Conservation (phyloP, 2,113 vertebrate species). For the Mugil cephalus region DNA sequence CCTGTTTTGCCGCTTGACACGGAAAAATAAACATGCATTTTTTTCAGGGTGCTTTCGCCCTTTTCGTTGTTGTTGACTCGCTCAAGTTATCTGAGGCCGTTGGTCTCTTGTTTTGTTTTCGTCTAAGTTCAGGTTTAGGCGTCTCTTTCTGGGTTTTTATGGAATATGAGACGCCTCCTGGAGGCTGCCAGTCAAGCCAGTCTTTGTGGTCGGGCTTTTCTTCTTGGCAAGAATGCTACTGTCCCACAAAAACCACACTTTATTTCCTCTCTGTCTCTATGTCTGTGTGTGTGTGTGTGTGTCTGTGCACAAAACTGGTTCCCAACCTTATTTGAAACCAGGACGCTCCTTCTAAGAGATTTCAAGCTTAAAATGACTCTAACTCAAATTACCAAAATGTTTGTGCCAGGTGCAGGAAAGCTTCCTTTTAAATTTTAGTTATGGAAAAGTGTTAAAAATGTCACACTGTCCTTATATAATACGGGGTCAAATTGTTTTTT, state of each 20-base stretch:
- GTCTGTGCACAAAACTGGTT: neutral
- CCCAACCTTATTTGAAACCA: conserved; percentile 6
- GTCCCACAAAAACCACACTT: conserved; percentile 38
- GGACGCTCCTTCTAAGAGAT: neutral
- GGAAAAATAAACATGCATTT: neutral
- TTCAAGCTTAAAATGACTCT: no score
- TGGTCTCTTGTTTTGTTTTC: neutral
- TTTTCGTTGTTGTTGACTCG: neutral
- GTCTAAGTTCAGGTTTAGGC: conserved; percentile 4
- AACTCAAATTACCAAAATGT: no score
- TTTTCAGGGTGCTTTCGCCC: neutral
- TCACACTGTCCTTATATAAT: no score
- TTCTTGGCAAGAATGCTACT: conserved; percentile 14
- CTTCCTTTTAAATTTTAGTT: no score
- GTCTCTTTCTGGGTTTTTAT: neutral
- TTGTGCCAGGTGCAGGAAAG: no score
- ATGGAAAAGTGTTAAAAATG: no score
- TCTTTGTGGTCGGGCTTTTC: conserved; percentile 33
- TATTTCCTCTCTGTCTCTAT: conserved; percentile 28
- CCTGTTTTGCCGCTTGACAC: neutral
- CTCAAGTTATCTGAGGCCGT: neutral
- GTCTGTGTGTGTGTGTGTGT: neutral
- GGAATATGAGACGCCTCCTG: conserved; percentile 33
- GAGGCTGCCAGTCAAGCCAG: conserved; percentile 18
- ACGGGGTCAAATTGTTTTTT: no score